Base-by-base conservation (phyloP, 2,113 vertebrate species). In the Hiodon tergisus region DNA sequence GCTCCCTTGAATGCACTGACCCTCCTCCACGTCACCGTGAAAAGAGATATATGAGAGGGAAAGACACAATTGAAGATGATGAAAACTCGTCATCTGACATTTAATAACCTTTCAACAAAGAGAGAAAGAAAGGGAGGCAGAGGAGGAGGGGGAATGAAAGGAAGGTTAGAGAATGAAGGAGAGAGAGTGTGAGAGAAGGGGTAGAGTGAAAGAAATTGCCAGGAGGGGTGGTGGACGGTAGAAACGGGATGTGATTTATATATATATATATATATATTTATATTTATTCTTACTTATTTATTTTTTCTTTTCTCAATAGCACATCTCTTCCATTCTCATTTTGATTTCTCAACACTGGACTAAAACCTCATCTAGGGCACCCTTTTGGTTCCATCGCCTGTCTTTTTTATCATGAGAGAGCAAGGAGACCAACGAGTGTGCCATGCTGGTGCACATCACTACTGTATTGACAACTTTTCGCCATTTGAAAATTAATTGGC, bases 61-160 rank as follows among this genome's bases (percentile, higher is more conserved):
- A 86, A 84, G 84, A 85, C 48, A 82, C 86, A 84, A 90, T 88
- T 90, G 90, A 92, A 92, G 88, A 90, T 79, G 90, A 91, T 89
- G 90, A 92, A 89, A 90, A 89, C 87, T 90, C 86, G 71, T 86
- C 86, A 82, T 87, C 86, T 92, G 91, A 92, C 90, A 92, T 92
- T 92, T 92, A 91, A 88, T 91, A 92, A 92, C 91, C 91, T 92
- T 92, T 92, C 87, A 87, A 83, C 77, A 72, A 80, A 85, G 84
- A 89, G 83, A 86, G 73, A 78, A 79, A 78, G 77, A 76, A 73
- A 79, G 83, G 79, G 77, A 76, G 76, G 71, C 67, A 78, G 78
- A 75, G 54, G 54, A 52, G 57, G 47, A 77, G 79, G 83, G 83
- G 82, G 79, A 52, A 82, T 80, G 80, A 76, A 46, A 76, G 72